Evolutionary conservation across 2,888 invertebrate genomes (phyloP), one percentile per base, ranked within the genome.

Genomic region (Branchipolynoe longqiensis): DNA sequence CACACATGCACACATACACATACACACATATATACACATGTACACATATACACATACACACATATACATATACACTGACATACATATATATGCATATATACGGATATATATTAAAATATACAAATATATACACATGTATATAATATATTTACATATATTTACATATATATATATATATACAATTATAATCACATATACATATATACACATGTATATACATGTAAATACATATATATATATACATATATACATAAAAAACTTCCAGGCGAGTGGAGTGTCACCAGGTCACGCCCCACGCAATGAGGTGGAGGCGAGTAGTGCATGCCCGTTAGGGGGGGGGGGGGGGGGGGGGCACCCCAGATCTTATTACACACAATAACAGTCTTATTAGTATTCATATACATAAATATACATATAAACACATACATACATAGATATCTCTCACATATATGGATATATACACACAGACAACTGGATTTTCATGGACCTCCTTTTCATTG

Each of bases 11-110:
- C 28, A n/a, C n/a, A n/a, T n/a, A n/a, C n/a, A n/a, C n/a, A 62
- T 25, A n/a, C n/a, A 62, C 62, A 14, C 62, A 62, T 62, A n/a
- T 62, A 62, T 28, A 62, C n/a, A n/a, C 62, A 62, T 62, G 28
- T 25, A 62, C 6, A 62, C 62, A 62, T 62, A 62, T n/a, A 62
- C n/a, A 28, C 62, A 62, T 62, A 62, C 12, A 62, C 28, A 28
- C 62, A 62, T 62, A 62, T 62, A 62, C 8, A 25, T 25, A 62
- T n/a, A 62, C 28, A n/a, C n/a, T n/a, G n/a, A n/a, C n/a, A n/a
- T n/a, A n/a, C 22, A 54, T 54, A 54, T 54, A 22, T 54, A 54
- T 54, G 54, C 62, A 62, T 25, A 48, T 8, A 8, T 48, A 48
- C 48, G 18, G 48, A 48, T 18, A 48, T 12, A 48, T 48, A 48